Conservation (phyloP, 2,113 vertebrate genomes). For the Caranx ignobilis region DNA sequence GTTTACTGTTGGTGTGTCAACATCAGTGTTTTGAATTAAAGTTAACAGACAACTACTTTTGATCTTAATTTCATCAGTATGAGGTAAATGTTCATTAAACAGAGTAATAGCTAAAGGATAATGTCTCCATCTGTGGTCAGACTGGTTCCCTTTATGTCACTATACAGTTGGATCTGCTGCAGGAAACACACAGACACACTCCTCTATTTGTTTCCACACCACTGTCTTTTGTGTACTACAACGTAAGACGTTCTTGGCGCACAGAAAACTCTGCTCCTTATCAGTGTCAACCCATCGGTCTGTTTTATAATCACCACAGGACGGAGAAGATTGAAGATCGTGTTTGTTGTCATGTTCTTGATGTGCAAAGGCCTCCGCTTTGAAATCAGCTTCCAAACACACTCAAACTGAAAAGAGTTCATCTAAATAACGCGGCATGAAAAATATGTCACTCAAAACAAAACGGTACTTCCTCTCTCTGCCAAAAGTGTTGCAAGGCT, state of each 20-base stretch:
- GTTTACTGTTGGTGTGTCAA: constrained; percentile 10
- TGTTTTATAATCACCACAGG: neutral
- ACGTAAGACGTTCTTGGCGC: neutral
- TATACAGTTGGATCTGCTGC: too few species aligned
- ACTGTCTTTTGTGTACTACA: neutral
- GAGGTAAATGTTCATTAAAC: too few species aligned
- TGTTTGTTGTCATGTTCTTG: neutral
- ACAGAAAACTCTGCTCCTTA: neutral
- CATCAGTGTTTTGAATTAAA: neutral
- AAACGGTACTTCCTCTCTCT: neutral
- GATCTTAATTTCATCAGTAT: too few species aligned
- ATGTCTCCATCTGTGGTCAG: too few species aligned
- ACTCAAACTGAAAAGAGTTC: neutral
- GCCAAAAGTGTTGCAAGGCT: neutral
- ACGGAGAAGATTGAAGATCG: neutral
- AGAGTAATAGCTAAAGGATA: too few species aligned
- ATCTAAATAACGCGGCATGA: neutral
- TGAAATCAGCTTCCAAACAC: neutral
- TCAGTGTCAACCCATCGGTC: neutral
- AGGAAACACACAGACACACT: neutral
- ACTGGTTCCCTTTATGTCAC: too few species aligned
- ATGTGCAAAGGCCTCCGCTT: neutral
- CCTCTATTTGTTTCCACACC: constrained; percentile 31
- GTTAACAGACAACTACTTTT: too few species aligned
- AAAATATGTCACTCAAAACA: neutral